phyloP scores from a whole-genome alignment of 2,113 vertebrate species.

The Hepsetus odoe region DNA sequence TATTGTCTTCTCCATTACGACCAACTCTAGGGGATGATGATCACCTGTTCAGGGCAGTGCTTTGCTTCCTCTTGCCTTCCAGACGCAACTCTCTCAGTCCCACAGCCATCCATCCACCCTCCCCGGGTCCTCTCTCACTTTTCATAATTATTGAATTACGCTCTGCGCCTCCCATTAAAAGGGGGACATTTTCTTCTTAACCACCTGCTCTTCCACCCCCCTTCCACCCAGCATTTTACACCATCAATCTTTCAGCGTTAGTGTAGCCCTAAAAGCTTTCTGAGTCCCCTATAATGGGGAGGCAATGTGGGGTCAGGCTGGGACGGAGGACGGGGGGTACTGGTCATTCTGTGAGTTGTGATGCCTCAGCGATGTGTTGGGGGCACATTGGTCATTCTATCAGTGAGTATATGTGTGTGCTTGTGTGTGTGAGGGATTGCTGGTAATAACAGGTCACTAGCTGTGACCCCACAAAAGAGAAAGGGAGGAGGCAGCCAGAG shows the following conservation, averaged over 20 bases:
- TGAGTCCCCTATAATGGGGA: conserved; percentile 82
- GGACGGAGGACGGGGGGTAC: conserved; percentile 69
- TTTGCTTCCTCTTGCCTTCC: conserved; percentile 30
- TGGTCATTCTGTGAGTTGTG: conserved; percentile 57
- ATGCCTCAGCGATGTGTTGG: conserved; percentile 72
- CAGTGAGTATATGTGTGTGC: conserved; percentile 35
- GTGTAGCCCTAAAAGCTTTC: conserved; percentile 82
- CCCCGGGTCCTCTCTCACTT: conserved; percentile 73
- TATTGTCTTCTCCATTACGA: background rate
- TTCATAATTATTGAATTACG: conserved; percentile 85
- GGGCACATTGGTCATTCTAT: conserved; percentile 64
- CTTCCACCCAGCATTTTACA: conserved; percentile 70
- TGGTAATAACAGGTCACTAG: conserved; percentile 57
- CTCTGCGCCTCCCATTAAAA: conserved; percentile 80
- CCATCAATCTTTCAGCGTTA: conserved; percentile 83
- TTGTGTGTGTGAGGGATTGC: conserved; percentile 49
- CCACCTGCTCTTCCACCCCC: conserved; percentile 78
- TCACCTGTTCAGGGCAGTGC: conserved; percentile 42
- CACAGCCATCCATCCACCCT: conserved; percentile 60
- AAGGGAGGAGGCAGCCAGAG: conserved; percentile 30
- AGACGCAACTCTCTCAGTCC: conserved; percentile 32
- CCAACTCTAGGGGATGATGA: background rate
- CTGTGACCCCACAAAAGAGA: conserved; percentile 60
- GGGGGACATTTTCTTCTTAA: conserved; percentile 80
- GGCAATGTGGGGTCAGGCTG: conserved; percentile 77